Base-by-base conservation (phyloP, 2,797 vertebrate genomes). In the Epinephelus coioides region DNA sequence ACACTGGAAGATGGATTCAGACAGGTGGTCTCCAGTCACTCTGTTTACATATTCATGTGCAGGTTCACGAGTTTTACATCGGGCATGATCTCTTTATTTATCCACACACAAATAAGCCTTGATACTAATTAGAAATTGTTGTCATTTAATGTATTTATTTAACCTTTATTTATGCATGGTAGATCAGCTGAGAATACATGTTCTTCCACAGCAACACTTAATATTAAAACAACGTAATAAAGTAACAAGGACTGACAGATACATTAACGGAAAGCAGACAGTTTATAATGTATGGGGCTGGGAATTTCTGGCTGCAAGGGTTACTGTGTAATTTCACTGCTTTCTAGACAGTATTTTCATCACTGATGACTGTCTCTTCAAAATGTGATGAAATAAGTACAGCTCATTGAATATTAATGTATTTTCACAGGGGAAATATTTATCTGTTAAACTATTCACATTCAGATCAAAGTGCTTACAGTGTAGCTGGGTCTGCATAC, bases 401-500 rank as follows among this genome's bases (percentile, higher is more conserved):
- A 73, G 30, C 51, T 59, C 21, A 44, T 47, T 6, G 13, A 66
- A 46, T 70, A 73, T 34, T 46, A 21, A 51, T 56, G 3, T 27
- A 2, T 49, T 50, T 40, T 67, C 61, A 62, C 11, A 5, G 6
- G 46, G 55, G 40, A 78, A 21, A 61, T 68, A 61, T 76, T 59
- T 81, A 63, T 65, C 47, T 51, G 25, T 65, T 64, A 62, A 79
- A 64, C 46, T 44, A 44, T 72, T 72, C 6, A 56, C 47, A 71
- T 64, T 40, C 54, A 47, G 30, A 61, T 61, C 61, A 82, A 61
- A 72, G 75, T 74, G 30, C 66, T 65, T 34, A 43, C 51, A 67
- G 50, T 65, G 53, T 57, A 49, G 7, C 38, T 47, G 27, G 25
- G 47, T 55, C 46, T 59, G 46, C 15, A 17, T 38, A 51, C 56